These are phyloP conservation scores for Ptychochromis oligacanthus DNA, from an alignment of 2,113 vertebrate genomes.

Conservation along the genomic window DNA sequence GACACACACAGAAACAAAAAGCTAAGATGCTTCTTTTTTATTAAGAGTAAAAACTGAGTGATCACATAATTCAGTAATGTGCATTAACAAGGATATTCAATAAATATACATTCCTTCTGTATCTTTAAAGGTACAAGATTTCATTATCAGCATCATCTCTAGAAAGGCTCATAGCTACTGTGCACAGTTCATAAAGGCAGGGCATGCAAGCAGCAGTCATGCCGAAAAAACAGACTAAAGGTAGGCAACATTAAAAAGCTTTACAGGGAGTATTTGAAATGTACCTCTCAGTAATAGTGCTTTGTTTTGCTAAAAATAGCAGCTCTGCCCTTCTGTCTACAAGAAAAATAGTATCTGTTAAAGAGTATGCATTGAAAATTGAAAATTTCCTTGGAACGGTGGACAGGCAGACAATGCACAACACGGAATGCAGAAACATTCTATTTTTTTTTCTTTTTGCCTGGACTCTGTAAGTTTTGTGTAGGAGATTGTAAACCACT, in stretches of 20 bases:
- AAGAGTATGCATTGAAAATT: neutral
- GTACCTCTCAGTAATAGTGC: neutral
- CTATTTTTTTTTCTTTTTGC: neutral
- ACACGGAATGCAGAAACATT: conserved; percentile 1
- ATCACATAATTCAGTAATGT: conserved; percentile 47
- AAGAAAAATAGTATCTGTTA: conserved; percentile 12
- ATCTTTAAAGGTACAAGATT: conserved; percentile 66
- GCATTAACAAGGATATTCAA: conserved; percentile 63
- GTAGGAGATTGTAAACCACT: conserved; percentile 18
- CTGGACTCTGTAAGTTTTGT: neutral
- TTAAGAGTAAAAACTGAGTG: conserved; percentile 72
- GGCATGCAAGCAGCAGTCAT: conserved; percentile 75
- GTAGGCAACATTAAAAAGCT: conserved; percentile 47
- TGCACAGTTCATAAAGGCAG: conserved; percentile 67
- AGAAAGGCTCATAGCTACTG: conserved; percentile 57
- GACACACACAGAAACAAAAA: neutral
- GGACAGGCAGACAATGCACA: neutral
- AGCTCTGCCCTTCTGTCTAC: neutral
- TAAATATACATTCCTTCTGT: conserved; percentile 76
- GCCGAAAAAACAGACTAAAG: conserved; percentile 59
- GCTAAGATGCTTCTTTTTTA: conserved; percentile 58
- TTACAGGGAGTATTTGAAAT: conserved; percentile 36
- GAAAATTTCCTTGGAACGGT: neutral
- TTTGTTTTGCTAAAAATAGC: conserved; percentile 17
- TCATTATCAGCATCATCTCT: conserved; percentile 37